These are phyloP conservation scores for Brevimyrus niger DNA, from an alignment of 2,113 vertebrate species.

Conservation along the genomic window DNA sequence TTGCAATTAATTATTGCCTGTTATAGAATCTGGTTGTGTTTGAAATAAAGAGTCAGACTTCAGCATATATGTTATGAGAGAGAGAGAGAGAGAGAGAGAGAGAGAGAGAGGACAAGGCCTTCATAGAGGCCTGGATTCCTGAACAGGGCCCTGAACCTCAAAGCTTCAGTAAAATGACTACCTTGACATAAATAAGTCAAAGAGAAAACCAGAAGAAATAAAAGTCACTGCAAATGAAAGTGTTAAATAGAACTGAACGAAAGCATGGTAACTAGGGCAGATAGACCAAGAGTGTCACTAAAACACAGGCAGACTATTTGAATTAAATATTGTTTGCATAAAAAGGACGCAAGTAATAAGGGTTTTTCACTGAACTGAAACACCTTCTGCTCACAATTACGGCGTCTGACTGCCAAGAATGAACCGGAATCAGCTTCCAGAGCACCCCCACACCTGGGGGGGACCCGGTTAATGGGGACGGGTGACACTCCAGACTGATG, in stretches of 20 bases:
- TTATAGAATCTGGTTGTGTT: neutral
- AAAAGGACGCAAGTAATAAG: neutral
- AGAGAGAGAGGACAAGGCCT: neutral
- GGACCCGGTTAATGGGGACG: neutral
- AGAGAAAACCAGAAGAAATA: neutral
- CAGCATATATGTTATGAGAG: neutral
- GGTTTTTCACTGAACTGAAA: neutral
- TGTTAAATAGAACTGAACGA: neutral
- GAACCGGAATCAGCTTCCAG: slow-evolving; percentile 4
- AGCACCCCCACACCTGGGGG: slow-evolving; percentile 3
- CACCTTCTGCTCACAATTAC: slow-evolving; percentile 13
- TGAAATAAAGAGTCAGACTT: neutral
- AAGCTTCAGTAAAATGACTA: neutral
- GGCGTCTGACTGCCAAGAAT: neutral
- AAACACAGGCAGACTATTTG: neutral
- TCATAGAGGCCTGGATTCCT: neutral
- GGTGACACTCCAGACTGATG: slow-evolving; percentile 1
- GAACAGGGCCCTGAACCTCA: neutral
- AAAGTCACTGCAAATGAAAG: neutral
- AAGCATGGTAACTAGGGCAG: neutral
- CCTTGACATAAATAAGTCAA: neutral
- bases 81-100: neutral
- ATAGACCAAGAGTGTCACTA: neutral
- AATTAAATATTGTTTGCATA: neutral
- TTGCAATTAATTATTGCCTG: neutral